Base-by-base conservation (phyloP, 2,113 vertebrate genomes). In the Aphyosemion australe region DNA sequence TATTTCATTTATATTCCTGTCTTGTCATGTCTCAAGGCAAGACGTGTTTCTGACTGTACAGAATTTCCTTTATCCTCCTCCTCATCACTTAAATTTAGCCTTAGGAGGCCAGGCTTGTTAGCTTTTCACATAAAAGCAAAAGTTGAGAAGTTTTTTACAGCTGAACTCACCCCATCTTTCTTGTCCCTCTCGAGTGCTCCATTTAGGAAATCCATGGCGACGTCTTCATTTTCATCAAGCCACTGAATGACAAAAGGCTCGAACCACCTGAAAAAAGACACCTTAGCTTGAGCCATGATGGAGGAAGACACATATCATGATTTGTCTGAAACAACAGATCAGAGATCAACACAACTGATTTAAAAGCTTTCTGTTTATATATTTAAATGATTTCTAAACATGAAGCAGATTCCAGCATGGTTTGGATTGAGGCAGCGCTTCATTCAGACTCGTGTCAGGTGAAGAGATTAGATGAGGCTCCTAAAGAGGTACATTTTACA, bases 181-280 rank as follows among this genome's bases (percentile, higher is more conserved):
- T 97, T 99, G 90, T 99, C 97, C 77, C 97, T 95, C 90, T 93
- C 97, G 75, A 99, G 89, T 0, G 97, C 97, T 55, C 95, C 97
- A 12, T 97, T 95, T 55, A 99, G 94, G 82, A 99, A 99, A 75
- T 99, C 97, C 96, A 97, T 94, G 61, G 97, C 95, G 18, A 98
- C 95, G 3, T 95, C 97, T 86, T 99, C 97, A 42, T 99, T 99
- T 90, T 99, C 97, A 83, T 95, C 97, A 51, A 99, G 90, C 97
- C 97, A 99, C 86, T 99, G 97, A 81, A 99, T 97, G 67, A 98
- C 97, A 87, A 99, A 99, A 10, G 97, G 95, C 65, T 98, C 97
- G 69, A 99, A 99, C 97, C 97, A 99, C 85, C 97, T 99, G 53
- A 31, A 74, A 75, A 49, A 26, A 43, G 3, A 45, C 20, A 4